Percentiles rank a stretch among this genome's conserved stretches.
Evolutionary conservation across 2,888 invertebrate species (phyloP).

Genomic region (Syritta pipiens): DNA sequence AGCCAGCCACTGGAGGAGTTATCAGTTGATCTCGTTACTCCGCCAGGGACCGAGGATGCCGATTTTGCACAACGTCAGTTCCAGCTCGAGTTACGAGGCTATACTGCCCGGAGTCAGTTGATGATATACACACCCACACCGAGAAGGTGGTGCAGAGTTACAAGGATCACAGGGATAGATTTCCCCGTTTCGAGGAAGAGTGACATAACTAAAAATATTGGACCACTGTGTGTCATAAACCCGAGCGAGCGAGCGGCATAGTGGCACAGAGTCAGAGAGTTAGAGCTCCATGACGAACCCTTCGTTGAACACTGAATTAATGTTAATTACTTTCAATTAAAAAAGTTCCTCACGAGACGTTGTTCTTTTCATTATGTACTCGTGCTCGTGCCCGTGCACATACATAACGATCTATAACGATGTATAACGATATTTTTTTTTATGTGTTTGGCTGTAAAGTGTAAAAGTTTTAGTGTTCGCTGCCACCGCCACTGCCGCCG

Average conservation of each 20-base stretch:
- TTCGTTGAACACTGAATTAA: constrained; percentile 42
- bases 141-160: constrained; percentile 9
- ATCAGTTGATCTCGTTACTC: no score
- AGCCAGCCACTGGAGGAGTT: no score
- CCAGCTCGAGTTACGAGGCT: no score
- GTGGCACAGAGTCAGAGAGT: no score
- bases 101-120: no score
- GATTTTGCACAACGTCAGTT: no score
- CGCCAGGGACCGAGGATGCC: no score
- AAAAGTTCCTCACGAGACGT: constrained; percentile 53
- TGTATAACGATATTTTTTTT: constrained; percentile 22
- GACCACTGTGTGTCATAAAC: constrained; percentile 36
- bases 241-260: not conserved
- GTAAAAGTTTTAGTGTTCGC: constrained; percentile 60
- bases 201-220: constrained; percentile 34
- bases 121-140: not conserved
- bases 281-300: no score
- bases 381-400: not conserved
- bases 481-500: constrained; percentile 1
- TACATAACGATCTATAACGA: constrained; percentile 38
- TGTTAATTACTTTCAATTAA: constrained; percentile 68
- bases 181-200: no score
- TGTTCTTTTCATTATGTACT: constrained; percentile 37
- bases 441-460: constrained; percentile 58
- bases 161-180: constrained; percentile 34